A percentile compares a stretch with the other conserved stretches of the same genome.
Evolutionary conservation across 2,888 invertebrate species (phyloP).

Genomic region (Maniola hyperantus): DNA sequence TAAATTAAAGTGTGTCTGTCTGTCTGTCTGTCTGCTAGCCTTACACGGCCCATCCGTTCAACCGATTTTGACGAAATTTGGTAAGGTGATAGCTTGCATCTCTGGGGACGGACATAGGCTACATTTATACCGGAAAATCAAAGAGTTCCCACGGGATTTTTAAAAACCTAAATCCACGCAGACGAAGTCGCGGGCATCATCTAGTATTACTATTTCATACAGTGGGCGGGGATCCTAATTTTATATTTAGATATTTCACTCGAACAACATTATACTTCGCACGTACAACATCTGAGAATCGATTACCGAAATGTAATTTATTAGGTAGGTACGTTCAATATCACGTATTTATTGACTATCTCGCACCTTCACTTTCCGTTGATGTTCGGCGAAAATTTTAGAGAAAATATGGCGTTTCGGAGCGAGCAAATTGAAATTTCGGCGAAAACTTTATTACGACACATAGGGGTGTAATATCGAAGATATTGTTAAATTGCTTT

Average conservation of each 20-base stretch:
- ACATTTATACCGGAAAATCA: too few relatives aligned
- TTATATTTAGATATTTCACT: neutral
- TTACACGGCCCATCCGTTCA: too few relatives aligned
- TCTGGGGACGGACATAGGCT: too few relatives aligned
- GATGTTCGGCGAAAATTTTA: slow-evolving; percentile 34
- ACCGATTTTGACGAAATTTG: too few relatives aligned
- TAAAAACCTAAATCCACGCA: too few relatives aligned
- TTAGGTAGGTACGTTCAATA: slow-evolving; percentile 39
- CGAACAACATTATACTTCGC: neutral
- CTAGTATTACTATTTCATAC: too few relatives aligned
- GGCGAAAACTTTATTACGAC: slow-evolving; percentile 36
- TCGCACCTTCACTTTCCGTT: slow-evolving; percentile 37
- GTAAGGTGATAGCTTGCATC: too few relatives aligned
- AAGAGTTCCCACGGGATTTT: too few relatives aligned
- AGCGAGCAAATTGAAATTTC: slow-evolving; percentile 35
- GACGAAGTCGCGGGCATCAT: too few relatives aligned
- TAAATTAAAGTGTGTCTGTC: too few relatives aligned
- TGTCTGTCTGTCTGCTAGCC: too few relatives aligned
- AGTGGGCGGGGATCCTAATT: neutral
- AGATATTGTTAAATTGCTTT: slow-evolving; percentile 18
- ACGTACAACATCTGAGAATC: slow-evolving; percentile 38
- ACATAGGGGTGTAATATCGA: slow-evolving; percentile 27
- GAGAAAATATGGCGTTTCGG: slow-evolving; percentile 33
- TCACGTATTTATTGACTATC: slow-evolving; percentile 42
- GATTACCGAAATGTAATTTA: slow-evolving; percentile 43